These are phyloP conservation scores for Stomatorhinus walkeri DNA, from an alignment of 2,797 vertebrate genomes.

Conservation along the genomic window DNA sequence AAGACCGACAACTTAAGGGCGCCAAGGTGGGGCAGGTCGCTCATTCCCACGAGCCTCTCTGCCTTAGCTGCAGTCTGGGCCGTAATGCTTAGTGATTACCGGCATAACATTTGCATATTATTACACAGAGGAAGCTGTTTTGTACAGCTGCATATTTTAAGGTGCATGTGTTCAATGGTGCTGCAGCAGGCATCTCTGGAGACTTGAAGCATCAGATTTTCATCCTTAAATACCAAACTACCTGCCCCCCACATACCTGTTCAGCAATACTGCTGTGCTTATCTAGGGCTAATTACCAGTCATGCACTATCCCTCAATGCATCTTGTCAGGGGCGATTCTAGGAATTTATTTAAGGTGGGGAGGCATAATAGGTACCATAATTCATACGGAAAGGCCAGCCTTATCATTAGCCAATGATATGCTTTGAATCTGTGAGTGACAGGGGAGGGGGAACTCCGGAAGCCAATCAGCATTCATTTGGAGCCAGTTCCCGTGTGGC, in stretches of 20 bases:
- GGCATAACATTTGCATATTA: background rate
- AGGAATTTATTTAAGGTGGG: background rate
- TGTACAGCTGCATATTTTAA: slow-evolving; percentile 1
- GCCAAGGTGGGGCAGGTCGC: background rate
- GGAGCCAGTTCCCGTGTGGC: background rate
- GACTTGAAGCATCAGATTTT: background rate
- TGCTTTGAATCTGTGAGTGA: background rate
- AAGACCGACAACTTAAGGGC: background rate
- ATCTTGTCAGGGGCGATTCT: background rate
- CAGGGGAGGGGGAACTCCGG: background rate
- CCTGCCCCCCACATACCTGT: background rate
- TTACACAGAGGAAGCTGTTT: background rate
- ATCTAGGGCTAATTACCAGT: background rate
- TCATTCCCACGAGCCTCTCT: background rate
- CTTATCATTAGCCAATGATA: background rate
- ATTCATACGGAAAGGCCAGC: background rate
- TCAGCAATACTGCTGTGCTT: background rate
- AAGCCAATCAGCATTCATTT: background rate
- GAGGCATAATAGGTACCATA: background rate
- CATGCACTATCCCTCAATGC: background rate
- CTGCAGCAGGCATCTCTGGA: background rate
- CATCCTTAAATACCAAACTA: background rate
- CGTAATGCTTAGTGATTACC: background rate
- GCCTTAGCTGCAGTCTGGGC: background rate
- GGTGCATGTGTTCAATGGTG: background rate